Percentiles rank a stretch among this genome's conserved stretches.
These are phyloP conservation scores for Desmodus rotundus DNA, from an alignment of 2,113 vertebrate species.

Conservation along the genomic window DNA sequence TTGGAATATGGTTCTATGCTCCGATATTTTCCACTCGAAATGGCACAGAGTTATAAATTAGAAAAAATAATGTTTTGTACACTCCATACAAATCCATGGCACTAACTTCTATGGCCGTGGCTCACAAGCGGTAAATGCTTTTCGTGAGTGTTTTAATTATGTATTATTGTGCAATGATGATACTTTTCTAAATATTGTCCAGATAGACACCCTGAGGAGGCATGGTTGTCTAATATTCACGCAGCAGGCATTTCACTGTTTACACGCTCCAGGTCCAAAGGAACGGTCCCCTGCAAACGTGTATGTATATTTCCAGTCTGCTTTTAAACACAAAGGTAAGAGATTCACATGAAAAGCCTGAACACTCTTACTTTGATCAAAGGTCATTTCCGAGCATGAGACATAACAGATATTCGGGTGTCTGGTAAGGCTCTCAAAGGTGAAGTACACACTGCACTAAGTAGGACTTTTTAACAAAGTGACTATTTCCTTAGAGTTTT, in stretches of 20 bases:
- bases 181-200: constrained; percentile 69
- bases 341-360: neutral
- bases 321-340: neutral
- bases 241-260: constrained; percentile 49
- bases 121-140: constrained; percentile 39
- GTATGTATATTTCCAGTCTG: neutral
- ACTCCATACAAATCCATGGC: neutral
- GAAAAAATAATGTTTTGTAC: neutral
- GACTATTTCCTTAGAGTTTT: neutral
- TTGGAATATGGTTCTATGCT: neutral
- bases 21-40: neutral
- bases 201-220: constrained; percentile 62
- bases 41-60: neutral
- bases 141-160: constrained; percentile 72
- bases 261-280: constrained; percentile 55
- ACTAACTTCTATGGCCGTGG: constrained; percentile 40
- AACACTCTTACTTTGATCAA: constrained; percentile 2
- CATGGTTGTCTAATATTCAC: constrained; percentile 53
- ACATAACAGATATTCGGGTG: neutral
- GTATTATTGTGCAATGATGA: constrained; percentile 36
- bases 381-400: constrained; percentile 11
- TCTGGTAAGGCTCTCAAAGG: neutral
- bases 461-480: neutral
- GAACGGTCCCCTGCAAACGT: neutral
- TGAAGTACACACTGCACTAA: neutral